Percentiles rank a stretch among this genome's conserved stretches.
Conservation (phyloP, 1,140 invertebrate species). For the Hetaerina americana region DNA sequence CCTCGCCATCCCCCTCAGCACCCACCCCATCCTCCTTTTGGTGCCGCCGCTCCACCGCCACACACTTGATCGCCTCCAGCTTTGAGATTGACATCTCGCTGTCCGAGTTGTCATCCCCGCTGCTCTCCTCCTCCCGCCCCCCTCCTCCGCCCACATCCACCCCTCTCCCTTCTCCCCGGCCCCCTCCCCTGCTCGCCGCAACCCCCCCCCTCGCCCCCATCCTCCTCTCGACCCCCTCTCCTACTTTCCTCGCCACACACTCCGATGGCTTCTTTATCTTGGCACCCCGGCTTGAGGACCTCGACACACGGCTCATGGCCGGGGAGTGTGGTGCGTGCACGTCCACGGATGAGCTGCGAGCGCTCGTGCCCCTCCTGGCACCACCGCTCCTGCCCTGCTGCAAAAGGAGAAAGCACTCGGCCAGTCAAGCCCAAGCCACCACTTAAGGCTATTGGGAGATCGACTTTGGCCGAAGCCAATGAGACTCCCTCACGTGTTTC, state of each 20-base stretch:
- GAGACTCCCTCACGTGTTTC: no score
- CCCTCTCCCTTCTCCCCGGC: not conserved
- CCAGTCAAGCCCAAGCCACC: no score
- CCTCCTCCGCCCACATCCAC: not conserved
- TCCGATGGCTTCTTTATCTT: not conserved
- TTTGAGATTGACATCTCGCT: constrained; percentile 46
- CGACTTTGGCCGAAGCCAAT: no score
- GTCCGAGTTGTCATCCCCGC: constrained; percentile 34
- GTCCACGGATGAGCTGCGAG: no score
- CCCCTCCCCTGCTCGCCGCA: not conserved
- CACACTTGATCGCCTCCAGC: constrained; percentile 35
- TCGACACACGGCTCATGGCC: not conserved
- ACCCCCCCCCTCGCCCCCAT: not conserved
- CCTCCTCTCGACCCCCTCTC: not conserved
- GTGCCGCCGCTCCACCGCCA: constrained; percentile 16
- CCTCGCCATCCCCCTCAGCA: not conserved
- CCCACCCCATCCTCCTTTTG: constrained; percentile 6
- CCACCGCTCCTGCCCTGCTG: no score
- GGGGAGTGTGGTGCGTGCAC: not conserved
- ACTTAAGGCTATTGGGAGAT: no score
- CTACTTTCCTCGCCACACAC: not conserved
- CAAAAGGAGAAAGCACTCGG: no score
- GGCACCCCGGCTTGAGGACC: not conserved
- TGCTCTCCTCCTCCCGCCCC: not conserved
- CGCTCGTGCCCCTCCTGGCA: no score